Base-by-base conservation (phyloP, 2,797 vertebrate species). In the Coregonus ussuriensis region DNA sequence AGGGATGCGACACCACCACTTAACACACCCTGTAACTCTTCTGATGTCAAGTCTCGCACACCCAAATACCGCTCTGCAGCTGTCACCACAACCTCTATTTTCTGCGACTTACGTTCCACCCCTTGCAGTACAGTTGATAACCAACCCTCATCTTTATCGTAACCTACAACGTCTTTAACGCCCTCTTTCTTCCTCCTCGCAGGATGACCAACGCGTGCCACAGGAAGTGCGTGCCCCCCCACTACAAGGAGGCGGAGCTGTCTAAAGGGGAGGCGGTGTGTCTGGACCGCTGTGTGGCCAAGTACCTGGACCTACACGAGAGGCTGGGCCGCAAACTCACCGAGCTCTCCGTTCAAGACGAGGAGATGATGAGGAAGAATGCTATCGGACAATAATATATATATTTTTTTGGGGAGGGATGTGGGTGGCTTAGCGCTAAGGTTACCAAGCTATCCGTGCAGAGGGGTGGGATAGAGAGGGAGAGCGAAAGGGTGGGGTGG, bases 181-280 rank as follows among this genome's bases (percentile, higher is more conserved):
- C 53, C 9, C 59, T 71, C 37, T 62, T 16, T 18, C 41, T n/a
- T 14, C 14, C 47, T 6, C 85, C 90, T 85, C 16, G 21, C 90
- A 99, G 98, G 81, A 98, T 99, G 98, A 99, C 98, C 63, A 96
- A 94, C 7, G 97, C 97, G 53, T 99, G 98, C 87, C 98, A 99
- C 91, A 94, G 95, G 84, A 99, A 99, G 88, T 98, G 98, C 0
- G 96, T 99, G 0, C 97, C 98, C 0, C 96, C 98, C n/a, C 93
- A 96, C 88, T 98, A 99, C 91, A 98, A 97, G 85, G 98, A 99
- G 77, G 93, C 97, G 0, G 98, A 98, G 86, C 94, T 97, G 79
- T 96, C 97, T 0, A 99, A 99, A 88, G 98, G 97, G 0, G 98
- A 99, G 82, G 94, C 96, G 0, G 97, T 99, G 72, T 99, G 98